Base-by-base conservation (phyloP, 2,797 vertebrate species). In the Epinephelus awoara region DNA sequence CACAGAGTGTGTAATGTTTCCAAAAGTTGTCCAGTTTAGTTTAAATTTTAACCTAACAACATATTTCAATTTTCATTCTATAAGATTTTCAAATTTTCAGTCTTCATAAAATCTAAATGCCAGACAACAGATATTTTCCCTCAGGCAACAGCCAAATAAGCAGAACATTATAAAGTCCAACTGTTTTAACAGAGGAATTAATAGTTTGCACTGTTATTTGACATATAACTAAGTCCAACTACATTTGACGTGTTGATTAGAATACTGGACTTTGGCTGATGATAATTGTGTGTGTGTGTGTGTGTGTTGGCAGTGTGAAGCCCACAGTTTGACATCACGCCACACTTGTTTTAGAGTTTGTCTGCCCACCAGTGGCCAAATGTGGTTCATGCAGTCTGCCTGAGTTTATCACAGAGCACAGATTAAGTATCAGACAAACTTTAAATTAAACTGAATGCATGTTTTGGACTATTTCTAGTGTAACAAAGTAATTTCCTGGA, bases 301-400 rank as follows among this genome's bases (percentile, higher is more conserved):
- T 27, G n/a, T 74, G 52, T 29, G 27, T 29, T 29, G 56, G 54
- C 50, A 21, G 44, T 67, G 46, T 50, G 55, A 51, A 9, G 46
- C 18, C 12, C 54, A 42, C 44, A 4, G 52, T 56, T 38, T 27
- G 6, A 17, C 15, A 13, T 13, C 55, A 47, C 19, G 3, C 7
- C 27, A 40, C 54, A 40, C 52, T 59, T 58, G n/a, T 52, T 58
- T 15, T n/a, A 1, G 5, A 19, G 44, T 46, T 83, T 68, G 12
- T 58, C 25, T 66, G 52, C 5, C 58, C 14, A n/a, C 42, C 1
- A 46, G 62, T 17, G 55, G 69, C 19, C 40, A 59, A 18, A 80
- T 25, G 2, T 29, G 14, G 6, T 34, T 25, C 38, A 55, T 29
- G 38, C 56, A 63, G 38, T 34, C 9, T n/a, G 34, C 19, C 21